Evolutionary conservation across 2,113 vertebrate genomes (phyloP).

Genomic region (Sinocyclocheilus anshuiensis): DNA sequence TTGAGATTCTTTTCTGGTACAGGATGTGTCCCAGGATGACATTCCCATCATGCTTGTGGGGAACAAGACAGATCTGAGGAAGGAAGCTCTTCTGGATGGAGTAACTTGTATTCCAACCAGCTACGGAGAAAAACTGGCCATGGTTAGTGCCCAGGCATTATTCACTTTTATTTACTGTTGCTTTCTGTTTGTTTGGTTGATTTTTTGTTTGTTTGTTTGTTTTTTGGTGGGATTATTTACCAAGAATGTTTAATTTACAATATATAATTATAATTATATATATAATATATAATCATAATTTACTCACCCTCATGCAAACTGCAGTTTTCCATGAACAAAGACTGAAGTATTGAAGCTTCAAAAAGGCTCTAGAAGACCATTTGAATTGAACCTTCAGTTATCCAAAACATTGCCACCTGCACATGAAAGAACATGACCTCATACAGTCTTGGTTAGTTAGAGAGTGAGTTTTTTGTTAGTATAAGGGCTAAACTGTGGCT

Average conservation of each 20-base stretch:
- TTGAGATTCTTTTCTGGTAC: conserved; percentile 4
- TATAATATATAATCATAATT: not conserved
- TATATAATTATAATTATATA: too few species aligned
- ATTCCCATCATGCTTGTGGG: conserved; percentile 97
- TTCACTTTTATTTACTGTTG: not conserved
- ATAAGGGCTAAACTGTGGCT: conserved; percentile 7
- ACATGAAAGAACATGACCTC: not conserved
- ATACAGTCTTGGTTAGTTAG: not conserved
- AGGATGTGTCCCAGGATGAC: conserved; percentile 85
- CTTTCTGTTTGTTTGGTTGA: not conserved
- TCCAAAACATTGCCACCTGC: not conserved
- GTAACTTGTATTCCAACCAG: conserved; percentile 80
- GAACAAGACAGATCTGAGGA: conserved; percentile 91
- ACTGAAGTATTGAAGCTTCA: not conserved
- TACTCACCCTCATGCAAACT: not conserved
- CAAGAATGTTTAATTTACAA: not conserved
- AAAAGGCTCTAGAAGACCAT: not conserved
- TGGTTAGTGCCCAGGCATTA: conserved; percentile 76
- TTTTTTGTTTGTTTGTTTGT: too few species aligned
- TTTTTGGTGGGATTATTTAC: not conserved
- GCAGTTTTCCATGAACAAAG: not conserved
- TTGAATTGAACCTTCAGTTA: not conserved
- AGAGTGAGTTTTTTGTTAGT: not conserved
- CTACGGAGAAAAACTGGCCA: conserved; percentile 93
- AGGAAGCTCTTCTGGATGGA: conserved; percentile 69